Percentiles rank a stretch among this genome's conserved stretches.
phyloP scores from a whole-genome alignment of 2,113 vertebrate species.

The Notarius quadriscutis region DNA sequence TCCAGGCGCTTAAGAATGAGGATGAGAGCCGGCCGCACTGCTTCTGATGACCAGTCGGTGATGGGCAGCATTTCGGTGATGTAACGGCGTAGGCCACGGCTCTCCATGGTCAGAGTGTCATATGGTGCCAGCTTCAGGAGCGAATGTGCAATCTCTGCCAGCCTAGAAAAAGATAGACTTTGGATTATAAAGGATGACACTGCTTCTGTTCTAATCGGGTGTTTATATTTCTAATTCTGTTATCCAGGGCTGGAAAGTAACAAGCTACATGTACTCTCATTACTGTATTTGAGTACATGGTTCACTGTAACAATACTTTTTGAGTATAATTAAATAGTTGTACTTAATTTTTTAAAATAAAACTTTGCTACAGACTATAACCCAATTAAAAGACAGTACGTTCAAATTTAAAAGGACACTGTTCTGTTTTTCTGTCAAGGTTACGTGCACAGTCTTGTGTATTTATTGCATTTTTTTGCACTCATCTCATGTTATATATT shows the following conservation, averaged over 20 bases:
- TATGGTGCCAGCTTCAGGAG: conserved; percentile 96
- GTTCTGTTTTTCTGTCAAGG: neutral
- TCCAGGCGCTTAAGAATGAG: conserved; percentile 98
- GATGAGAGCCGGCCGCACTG: conserved; percentile 95
- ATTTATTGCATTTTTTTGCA: neutral
- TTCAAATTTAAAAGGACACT: neutral
- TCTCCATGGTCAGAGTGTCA: conserved; percentile 98
- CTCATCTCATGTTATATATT: neutral
- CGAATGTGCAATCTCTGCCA: conserved; percentile 96
- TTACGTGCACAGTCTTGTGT: neutral
- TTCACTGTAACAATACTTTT: neutral
- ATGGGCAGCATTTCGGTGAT: conserved; percentile 98
- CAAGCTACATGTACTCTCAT: neutral
- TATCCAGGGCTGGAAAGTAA: neutral
- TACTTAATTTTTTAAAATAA: neutral
- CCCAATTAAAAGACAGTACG: neutral
- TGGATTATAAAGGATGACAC: neutral
- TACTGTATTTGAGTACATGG: neutral
- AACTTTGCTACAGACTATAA: neutral
- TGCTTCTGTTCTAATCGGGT: neutral
- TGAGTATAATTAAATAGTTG: neutral
- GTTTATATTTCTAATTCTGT: neutral
- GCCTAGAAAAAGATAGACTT: conserved; percentile 63
- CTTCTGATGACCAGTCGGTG: conserved; percentile 95
- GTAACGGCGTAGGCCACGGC: conserved; percentile 91